Percentiles rank a stretch among this genome's conserved stretches.
Conservation (phyloP, 2,797 vertebrate species). For the Pteropus rufus region DNA sequence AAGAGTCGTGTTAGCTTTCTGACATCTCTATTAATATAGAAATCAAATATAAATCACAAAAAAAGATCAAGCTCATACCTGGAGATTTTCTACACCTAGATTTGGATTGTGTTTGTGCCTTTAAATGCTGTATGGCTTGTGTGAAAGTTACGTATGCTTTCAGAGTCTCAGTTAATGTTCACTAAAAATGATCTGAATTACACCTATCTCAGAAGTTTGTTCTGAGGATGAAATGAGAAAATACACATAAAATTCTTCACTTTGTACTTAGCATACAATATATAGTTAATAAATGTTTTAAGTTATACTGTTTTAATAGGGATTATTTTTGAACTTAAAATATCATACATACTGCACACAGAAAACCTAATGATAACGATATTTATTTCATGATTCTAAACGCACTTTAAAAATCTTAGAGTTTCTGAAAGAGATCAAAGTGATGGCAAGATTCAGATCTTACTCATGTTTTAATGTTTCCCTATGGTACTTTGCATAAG, state of each 20-base stretch:
- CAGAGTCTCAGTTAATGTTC: neutral
- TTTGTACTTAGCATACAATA: neutral
- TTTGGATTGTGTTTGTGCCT: neutral
- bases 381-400: conserved; percentile 38
- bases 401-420: neutral
- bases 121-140: neutral
- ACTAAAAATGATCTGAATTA: conserved; percentile 21
- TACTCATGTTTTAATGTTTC: neutral
- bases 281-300: neutral
- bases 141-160: neutral
- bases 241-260: neutral
- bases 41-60: neutral
- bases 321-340: conserved; percentile 34
- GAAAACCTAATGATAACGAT: neutral
- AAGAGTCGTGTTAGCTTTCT: neutral
- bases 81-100: neutral
- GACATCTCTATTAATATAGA: neutral
- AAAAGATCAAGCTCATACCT: neutral
- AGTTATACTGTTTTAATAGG: neutral
- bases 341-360: neutral
- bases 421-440: neutral
- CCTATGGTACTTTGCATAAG: neutral
- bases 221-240: conserved; percentile 29
- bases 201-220: neutral
- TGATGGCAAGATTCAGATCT: neutral